Conservation (phyloP, 2,888 invertebrate genomes). For the Andrena camellia region DNA sequence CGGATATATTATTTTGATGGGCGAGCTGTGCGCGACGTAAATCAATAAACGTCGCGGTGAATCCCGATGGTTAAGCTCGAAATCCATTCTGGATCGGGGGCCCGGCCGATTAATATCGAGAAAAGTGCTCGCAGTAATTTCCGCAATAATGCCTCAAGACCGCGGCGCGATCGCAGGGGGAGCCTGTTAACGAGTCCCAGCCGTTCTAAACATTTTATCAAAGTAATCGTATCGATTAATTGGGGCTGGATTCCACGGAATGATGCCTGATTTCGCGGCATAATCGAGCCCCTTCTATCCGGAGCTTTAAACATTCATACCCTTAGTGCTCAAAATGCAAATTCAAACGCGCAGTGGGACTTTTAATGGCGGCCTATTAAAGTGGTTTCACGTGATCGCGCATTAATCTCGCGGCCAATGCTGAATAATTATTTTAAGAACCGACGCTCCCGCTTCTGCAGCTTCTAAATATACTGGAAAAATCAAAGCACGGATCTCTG, state of each 20-base stretch:
- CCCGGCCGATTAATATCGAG: conserved; percentile 26
- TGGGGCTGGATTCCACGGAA: conserved; percentile 36
- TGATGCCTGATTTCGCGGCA: neutral
- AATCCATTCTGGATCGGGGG: neutral
- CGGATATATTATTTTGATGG: conserved; percentile 43
- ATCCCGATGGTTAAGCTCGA: conserved; percentile 14
- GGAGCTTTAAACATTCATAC: conserved; percentile 21
- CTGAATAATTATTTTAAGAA: conserved; percentile 23
- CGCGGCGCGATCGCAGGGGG: conserved; percentile 8
- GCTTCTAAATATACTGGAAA: neutral
- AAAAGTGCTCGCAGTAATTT: conserved; percentile 30
- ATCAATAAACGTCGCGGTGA: conserved; percentile 41
- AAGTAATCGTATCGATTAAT: conserved; percentile 51
- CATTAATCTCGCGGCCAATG: conserved; percentile 19
- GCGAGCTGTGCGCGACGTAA: conserved; percentile 31
- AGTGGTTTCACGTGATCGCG: conserved; percentile 23
- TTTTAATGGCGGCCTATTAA: conserved; percentile 46
- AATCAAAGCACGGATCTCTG: neutral
- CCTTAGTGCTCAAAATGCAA: conserved; percentile 42
- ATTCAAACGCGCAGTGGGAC: conserved; percentile 40
- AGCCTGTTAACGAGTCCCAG: conserved; percentile 23
- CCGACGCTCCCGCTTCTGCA: neutral
- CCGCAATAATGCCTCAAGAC: conserved; percentile 30
- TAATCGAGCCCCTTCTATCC: conserved; percentile 7
- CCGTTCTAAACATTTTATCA: conserved; percentile 38